Evolutionary conservation across 2,888 invertebrate species (phyloP).

Genomic region (Acronicta psi): DNA sequence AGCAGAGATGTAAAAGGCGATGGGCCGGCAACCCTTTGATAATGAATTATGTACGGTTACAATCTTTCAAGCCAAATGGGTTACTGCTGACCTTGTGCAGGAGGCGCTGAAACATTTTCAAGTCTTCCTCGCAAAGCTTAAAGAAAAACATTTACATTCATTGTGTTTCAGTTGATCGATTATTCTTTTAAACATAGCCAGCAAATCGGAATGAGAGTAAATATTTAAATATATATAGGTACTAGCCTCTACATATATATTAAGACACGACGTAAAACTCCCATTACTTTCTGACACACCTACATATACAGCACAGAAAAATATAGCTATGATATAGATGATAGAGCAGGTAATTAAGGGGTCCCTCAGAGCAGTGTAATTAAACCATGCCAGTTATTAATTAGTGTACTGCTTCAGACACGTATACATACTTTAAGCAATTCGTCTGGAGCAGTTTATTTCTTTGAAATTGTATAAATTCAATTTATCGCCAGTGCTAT

Average conservation of each 20-base stretch:
- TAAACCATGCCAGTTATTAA: slow-evolving; percentile 31
- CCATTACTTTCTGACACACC: neutral
- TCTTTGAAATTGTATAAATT: slow-evolving; percentile 6
- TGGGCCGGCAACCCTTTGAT: slow-evolving; percentile 47
- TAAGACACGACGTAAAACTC: neutral
- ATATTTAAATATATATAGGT: too few species aligned
- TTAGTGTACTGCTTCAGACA: slow-evolving; percentile 14
- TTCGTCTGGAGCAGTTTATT: slow-evolving; percentile 4
- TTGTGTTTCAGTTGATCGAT: neutral
- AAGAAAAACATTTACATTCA: neutral
- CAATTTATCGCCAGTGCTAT: slow-evolving; percentile 18
- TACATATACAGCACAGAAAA: slow-evolving; percentile 12
- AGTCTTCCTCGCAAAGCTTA: neutral
- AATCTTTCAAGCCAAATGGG: slow-evolving; percentile 49
- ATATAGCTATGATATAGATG: neutral
- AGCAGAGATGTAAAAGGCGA: slow-evolving; percentile 53
- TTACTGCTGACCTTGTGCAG: slow-evolving; percentile 12
- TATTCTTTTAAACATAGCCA: neutral
- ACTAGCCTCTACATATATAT: too few species aligned
- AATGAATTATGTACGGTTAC: slow-evolving; percentile 54
- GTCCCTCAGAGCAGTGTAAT: slow-evolving; percentile 30
- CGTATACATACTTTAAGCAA: neutral
- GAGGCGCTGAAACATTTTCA: slow-evolving; percentile 8
- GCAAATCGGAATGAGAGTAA: too few species aligned
- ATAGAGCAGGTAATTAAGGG: slow-evolving; percentile 24